These are phyloP conservation scores for Pelosia muscerda DNA, from an alignment of 2,888 invertebrate species.

Conservation along the genomic window DNA sequence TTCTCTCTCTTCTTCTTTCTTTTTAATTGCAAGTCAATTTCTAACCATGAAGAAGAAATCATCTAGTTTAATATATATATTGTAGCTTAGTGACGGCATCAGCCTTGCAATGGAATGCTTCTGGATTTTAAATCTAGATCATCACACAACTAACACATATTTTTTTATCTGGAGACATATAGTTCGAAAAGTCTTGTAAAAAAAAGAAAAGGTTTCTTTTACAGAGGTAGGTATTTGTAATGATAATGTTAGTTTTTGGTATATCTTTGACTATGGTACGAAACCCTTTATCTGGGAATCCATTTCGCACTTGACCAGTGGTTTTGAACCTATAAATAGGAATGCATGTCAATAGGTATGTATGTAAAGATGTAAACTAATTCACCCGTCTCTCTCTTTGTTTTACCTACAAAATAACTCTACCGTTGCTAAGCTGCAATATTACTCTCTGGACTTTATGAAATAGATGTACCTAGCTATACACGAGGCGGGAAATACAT, in stretches of 20 bases:
- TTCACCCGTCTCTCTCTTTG: not conserved
- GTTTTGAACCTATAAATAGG: too few species aligned
- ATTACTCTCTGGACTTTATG: conserved; percentile 36
- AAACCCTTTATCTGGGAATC: not conserved
- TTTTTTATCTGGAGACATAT: too few species aligned
- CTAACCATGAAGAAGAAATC: not conserved
- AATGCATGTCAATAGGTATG: not conserved
- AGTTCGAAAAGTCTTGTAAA: too few species aligned
- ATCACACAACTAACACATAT: too few species aligned
- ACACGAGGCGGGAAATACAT: conserved; percentile 34
- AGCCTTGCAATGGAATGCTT: too few species aligned
- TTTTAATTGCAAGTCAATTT: not conserved
- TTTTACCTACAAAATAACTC: conserved; percentile 20
- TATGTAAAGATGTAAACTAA: not conserved
- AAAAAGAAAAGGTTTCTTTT: too few species aligned
- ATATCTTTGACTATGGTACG: too few species aligned
- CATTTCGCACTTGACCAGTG: not conserved
- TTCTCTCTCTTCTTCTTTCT: too few species aligned
- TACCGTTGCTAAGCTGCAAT: conserved; percentile 28
- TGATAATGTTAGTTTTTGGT: too few species aligned
- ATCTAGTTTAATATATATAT: not conserved
- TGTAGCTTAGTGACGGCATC: too few species aligned
- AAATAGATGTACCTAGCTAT: conserved; percentile 45
- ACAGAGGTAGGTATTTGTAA: too few species aligned
- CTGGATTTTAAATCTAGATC: too few species aligned